A percentile compares a stretch with the other conserved stretches of the same genome.
Evolutionary conservation across 64 coral and sea anemone genomes (phyloP).

Genomic region (Exaiptasia diaphana): DNA sequence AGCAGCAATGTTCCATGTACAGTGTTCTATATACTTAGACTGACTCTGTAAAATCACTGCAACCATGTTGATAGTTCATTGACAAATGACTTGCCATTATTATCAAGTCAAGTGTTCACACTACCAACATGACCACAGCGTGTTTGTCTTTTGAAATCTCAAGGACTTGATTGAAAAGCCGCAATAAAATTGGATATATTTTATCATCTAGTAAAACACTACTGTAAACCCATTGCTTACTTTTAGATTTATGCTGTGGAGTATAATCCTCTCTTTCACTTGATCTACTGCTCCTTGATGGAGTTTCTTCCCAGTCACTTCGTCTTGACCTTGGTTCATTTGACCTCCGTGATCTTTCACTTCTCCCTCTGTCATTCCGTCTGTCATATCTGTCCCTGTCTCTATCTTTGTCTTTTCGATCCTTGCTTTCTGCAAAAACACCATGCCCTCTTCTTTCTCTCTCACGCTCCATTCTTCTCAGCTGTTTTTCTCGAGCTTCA

Average conservation of each 20-base stretch:
- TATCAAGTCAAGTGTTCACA: too few relatives aligned
- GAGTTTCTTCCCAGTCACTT: constrained; percentile 97
- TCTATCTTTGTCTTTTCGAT: constrained; percentile 2
- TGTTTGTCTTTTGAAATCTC: too few relatives aligned
- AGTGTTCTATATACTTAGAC: too few relatives aligned
- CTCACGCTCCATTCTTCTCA: constrained; percentile 76
- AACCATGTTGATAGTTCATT: too few relatives aligned
- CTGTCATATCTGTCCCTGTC: constrained; percentile 47
- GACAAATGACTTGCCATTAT: too few relatives aligned
- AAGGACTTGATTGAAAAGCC: too few relatives aligned
- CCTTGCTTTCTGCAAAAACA: constrained; percentile 78
- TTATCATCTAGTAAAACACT: too few relatives aligned
- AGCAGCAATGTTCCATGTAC: too few relatives aligned
- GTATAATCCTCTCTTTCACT: constrained; percentile 61
- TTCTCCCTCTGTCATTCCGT: constrained; percentile 4
- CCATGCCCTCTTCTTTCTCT: constrained; percentile 72
- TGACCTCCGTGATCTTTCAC: constrained; percentile 37
- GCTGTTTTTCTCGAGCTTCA: constrained; percentile 81
- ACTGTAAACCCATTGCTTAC: too few relatives aligned
- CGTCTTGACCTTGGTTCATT: constrained; percentile 67
- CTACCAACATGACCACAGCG: too few relatives aligned
- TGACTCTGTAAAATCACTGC: too few relatives aligned
- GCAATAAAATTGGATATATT: too few relatives aligned
- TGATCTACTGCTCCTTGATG: constrained; percentile 67
- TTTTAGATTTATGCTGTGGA: constrained; percentile 61